Conservation (phyloP, 2,113 vertebrate genomes). For the Elachura formosa region DNA sequence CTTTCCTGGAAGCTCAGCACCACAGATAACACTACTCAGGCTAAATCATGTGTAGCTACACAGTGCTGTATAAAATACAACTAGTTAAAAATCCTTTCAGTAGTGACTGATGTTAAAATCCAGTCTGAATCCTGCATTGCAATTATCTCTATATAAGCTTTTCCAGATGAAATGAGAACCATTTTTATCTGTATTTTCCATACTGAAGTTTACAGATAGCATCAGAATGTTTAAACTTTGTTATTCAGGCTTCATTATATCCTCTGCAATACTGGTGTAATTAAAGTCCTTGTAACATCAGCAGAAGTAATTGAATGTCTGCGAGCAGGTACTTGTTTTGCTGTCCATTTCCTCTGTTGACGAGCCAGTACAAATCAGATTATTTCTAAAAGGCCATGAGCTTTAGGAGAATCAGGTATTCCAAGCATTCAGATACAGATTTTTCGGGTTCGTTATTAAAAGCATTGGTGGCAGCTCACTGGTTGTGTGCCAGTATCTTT, state of each 20-base stretch:
- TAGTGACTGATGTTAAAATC: slow-evolving; percentile 45
- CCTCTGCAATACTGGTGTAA: slow-evolving; percentile 24
- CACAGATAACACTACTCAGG: not conserved
- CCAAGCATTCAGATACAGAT: not conserved
- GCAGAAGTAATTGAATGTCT: slow-evolving; percentile 6
- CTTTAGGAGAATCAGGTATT: not conserved
- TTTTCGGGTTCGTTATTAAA: not conserved
- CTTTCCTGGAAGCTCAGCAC: not conserved
- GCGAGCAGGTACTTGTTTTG: slow-evolving; percentile 30
- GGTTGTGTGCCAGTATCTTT: not conserved
- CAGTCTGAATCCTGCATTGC: slow-evolving; percentile 8
- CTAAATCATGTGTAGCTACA: not conserved
- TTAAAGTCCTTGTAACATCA: slow-evolving; percentile 50
- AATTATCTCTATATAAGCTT: slow-evolving; percentile 63
- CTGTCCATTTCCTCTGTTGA: slow-evolving; percentile 14
- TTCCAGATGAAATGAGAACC: slow-evolving; percentile 65
- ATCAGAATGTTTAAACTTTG: slow-evolving; percentile 50
- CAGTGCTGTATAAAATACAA: slow-evolving; percentile 2
- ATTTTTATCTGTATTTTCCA: slow-evolving; percentile 67
- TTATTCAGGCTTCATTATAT: slow-evolving; percentile 51
- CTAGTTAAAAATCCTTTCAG: slow-evolving; percentile 11
- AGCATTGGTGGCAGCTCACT: not conserved
- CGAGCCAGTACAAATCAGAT: not conserved
- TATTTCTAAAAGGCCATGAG: not conserved
- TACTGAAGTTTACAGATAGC: slow-evolving; percentile 45